phyloP scores from a whole-genome alignment of 2,113 vertebrate species.

The Zonotrichia leucophrys region DNA sequence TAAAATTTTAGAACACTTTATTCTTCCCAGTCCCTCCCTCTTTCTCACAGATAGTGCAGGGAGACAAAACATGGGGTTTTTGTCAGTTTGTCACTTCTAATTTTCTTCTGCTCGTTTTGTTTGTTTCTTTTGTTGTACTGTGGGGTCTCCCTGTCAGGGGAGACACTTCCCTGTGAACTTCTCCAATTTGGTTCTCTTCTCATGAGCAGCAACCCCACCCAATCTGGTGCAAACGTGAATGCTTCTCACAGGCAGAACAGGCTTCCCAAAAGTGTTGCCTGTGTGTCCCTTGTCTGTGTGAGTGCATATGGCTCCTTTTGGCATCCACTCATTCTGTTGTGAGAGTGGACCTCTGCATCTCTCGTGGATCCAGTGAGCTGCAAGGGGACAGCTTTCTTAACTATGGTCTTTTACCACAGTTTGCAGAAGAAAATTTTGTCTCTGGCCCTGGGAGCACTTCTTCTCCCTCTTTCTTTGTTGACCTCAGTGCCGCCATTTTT shows the following conservation, averaged over 20 bases:
- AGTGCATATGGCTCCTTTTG: neutral
- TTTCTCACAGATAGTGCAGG: neutral
- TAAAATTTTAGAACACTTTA: neutral
- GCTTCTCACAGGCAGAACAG: neutral
- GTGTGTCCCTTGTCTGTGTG: accelerated
- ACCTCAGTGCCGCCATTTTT: neutral
- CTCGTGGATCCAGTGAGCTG: neutral
- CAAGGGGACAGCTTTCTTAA: neutral
- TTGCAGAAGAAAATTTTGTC: neutral
- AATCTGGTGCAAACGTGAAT: neutral
- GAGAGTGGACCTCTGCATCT: neutral
- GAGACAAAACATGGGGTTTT: neutral
- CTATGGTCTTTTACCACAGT: neutral
- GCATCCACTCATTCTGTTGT: accelerated
- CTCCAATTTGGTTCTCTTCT: neutral
- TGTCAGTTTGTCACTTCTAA: neutral
- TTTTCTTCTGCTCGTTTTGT: neutral
- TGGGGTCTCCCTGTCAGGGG: accelerated
- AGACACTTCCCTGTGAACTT: too few relatives aligned
- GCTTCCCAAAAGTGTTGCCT: neutral
- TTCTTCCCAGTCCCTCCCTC: neutral
- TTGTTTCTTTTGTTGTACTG: neutral
- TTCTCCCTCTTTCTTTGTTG: neutral
- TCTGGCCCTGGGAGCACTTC: neutral
- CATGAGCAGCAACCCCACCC: accelerated